Base-by-base conservation (phyloP, 2,888 invertebrate species). In the Blastobasis lacticolella region DNA sequence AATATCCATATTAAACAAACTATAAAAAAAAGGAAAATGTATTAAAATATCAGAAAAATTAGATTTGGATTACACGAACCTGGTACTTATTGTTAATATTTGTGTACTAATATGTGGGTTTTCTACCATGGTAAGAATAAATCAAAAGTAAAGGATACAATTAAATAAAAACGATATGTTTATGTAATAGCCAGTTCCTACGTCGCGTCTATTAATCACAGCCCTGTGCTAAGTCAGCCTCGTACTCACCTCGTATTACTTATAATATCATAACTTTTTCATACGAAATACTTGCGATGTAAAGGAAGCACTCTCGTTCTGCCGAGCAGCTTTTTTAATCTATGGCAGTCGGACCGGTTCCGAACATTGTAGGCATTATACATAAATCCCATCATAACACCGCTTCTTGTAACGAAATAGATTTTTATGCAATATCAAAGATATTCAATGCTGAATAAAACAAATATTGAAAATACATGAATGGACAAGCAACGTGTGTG, bases 261-360 rank as follows among this genome's bases (percentile, higher is more conserved):
- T 40, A 54, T 50, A 54, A 52, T 57, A 60, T 60, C 54, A 58
- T 57, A 56, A 55, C 45, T 56, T 59, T 60, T 59, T 57, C 55
- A 51, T 41, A 38, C 49, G 43, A 54, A 59, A 60, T 59, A 42
- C 51, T 49, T 53, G 48, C 48, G 36, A 51, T 44, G 45, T 44
- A 42, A 49, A 55, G 59, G 57, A 55, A 57, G 37, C 10, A 10
- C 37, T 8, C 23, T 9, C 37, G 8, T 37, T 46, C 5, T 46
- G 10, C 37, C n/a, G 38, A 46, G 38, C 46, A 37, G 37, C n/a
- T 46, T 37, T 46, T 46, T 37, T 4, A 9, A 46, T 41, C 9
- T 41, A 41, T 41, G 7, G 8, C 41, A 41, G 41, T 9, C 41
- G 6, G 10, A 10, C 7, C 6, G 10, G 6, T 10, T 10, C n/a